A percentile compares a stretch with the other conserved stretches of the same genome.
These are phyloP conservation scores for Drosophila navojoa DNA, from an alignment of 1,140 invertebrate species.

Conservation along the genomic window DNA sequence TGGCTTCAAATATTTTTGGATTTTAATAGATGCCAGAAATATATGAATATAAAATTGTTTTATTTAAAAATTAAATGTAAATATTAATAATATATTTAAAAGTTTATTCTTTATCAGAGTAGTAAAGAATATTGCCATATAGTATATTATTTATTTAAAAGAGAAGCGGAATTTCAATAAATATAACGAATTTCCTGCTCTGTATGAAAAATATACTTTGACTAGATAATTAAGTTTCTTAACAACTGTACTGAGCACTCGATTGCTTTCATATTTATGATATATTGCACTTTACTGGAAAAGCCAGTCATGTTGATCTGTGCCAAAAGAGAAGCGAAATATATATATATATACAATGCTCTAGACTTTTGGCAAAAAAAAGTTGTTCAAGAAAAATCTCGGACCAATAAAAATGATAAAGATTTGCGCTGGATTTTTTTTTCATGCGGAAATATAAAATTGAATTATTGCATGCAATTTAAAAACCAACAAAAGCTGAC, in stretches of 20 bases:
- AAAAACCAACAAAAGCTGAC: constrained; percentile 80
- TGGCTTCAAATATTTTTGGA: background rate
- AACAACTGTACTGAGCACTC: background rate
- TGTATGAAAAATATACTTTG: no score
- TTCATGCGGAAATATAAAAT: constrained; percentile 81
- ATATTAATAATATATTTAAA: no score
- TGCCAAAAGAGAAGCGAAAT: constrained; percentile 31
- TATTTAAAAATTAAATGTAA: no score
- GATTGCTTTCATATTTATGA: constrained; percentile 1
- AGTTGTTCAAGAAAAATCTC: constrained; percentile 38
- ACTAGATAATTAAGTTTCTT: no score
- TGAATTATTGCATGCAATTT: constrained; percentile 83
- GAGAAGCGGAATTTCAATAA: no score
- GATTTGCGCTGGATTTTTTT: constrained; percentile 29
- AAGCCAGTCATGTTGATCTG: constrained; percentile 19
- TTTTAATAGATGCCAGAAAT: no score
- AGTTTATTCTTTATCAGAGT: no score
- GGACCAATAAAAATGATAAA: constrained; percentile 81
- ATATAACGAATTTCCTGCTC: no score
- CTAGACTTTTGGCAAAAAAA: constrained; percentile 9
- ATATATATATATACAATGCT: background rate
- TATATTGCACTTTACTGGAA: constrained; percentile 1
- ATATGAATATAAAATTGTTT: no score
- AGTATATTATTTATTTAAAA: no score
- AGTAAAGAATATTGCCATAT: no score